phyloP scores from a whole-genome alignment of 2,113 vertebrate genomes.

The Nematolebias whitei region DNA sequence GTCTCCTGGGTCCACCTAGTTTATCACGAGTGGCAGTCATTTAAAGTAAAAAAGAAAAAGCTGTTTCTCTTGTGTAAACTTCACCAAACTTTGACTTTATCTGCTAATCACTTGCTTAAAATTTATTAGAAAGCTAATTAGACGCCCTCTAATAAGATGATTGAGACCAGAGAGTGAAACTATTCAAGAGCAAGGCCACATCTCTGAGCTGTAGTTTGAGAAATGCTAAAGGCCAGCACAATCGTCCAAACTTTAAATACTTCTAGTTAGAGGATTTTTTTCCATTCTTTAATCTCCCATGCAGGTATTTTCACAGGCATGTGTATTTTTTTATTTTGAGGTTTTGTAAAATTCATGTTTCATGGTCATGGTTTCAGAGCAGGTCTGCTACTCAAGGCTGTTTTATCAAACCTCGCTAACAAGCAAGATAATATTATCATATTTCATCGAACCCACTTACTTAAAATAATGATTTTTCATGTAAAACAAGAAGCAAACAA shows the following conservation, averaged over 20 bases:
- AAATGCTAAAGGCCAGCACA: constrained; percentile 62
- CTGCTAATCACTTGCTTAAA: constrained; percentile 76
- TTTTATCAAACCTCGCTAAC: constrained; percentile 59
- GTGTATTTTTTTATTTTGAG: constrained; percentile 20
- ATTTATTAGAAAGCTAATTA: constrained; percentile 78
- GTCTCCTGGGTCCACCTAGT: constrained; percentile 25
- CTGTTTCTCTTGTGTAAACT: constrained; percentile 63
- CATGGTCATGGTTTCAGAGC: constrained; percentile 47
- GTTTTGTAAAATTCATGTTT: constrained; percentile 48
- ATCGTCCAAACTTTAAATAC: constrained; percentile 59
- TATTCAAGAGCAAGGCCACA: constrained; percentile 69
- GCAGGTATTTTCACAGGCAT: constrained; percentile 46
- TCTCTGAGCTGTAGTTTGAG: constrained; percentile 53
- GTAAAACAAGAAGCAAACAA: constrained; percentile 1
- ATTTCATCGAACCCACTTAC: constrained; percentile 40
- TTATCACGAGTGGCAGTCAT: constrained; percentile 42
- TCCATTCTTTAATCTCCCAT: constrained; percentile 24
- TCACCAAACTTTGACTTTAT: constrained; percentile 57
- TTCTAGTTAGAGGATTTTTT: constrained; percentile 24
- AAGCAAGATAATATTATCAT: constrained; percentile 59
- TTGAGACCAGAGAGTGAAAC: constrained; percentile 60
- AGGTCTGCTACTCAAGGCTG: constrained; percentile 65
- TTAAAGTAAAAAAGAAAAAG: constrained; percentile 17
- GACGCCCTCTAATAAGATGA: constrained; percentile 56
- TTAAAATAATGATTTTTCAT: constrained; percentile 20